A percentile compares a stretch with the other conserved stretches of the same genome.
Evolutionary conservation across 2,797 vertebrate genomes (phyloP).

Genomic region (Acrocephalus scirpaceus): DNA sequence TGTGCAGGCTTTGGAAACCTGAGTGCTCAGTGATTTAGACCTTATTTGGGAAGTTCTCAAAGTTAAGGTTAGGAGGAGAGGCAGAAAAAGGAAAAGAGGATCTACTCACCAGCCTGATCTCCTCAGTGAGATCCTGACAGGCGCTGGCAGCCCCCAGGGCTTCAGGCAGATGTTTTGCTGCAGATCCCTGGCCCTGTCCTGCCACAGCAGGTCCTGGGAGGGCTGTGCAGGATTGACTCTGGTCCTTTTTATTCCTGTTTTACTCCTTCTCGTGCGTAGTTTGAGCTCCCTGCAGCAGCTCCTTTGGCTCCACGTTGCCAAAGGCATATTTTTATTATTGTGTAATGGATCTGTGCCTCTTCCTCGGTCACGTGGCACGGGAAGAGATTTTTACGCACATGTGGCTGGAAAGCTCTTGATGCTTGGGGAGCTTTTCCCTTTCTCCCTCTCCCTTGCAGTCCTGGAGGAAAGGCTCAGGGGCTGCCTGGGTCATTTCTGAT

Average conservation of each 20-base stretch:
- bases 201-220: neutral
- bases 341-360: constrained; percentile 73
- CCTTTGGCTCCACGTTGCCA: constrained; percentile 61
- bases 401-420: constrained; percentile 41
- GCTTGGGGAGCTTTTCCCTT: neutral
- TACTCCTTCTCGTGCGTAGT: neutral
- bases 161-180: constrained; percentile 39
- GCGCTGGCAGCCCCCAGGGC: neutral
- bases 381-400: constrained; percentile 27
- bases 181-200: neutral
- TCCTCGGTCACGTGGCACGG: constrained; percentile 72
- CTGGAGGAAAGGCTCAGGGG: neutral
- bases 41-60: constrained; percentile 21
- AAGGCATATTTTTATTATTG: constrained; percentile 81
- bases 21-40: neutral
- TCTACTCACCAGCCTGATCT: constrained; percentile 60
- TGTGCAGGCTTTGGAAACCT: neutral
- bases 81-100: neutral
- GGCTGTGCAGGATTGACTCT: neutral
- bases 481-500: neutral
- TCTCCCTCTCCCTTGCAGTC: neutral
- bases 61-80: neutral
- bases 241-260: neutral
- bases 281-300: constrained; percentile 35
- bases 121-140: neutral